Evolutionary conservation across 1,140 invertebrate genomes (phyloP), one percentile per base, ranked within the genome.

Genomic region (Aphidius gifuensis): DNA sequence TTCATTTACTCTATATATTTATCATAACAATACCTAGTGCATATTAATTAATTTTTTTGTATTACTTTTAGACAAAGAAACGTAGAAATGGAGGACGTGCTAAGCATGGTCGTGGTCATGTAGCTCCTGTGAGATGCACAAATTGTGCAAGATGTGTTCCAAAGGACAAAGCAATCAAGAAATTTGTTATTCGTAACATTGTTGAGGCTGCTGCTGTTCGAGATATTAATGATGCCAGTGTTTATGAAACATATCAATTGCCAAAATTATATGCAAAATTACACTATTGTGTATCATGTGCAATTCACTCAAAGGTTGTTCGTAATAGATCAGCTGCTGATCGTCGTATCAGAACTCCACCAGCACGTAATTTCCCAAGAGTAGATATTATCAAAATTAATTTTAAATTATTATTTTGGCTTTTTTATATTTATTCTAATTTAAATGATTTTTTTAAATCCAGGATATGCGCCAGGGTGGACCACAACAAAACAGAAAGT

Each of bases 141-240:
- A 99, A 99, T 81, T 99, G 98, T 84, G 96, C 96, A 48, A 87
- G 98, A 59, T 99, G 96, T 82, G 94, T 98, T 38, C 96, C 98
- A 21, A 99, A 99, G 82, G 98, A 99, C 80, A 99, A 99, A 78
- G 96, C 98, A 1, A 99, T 99, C 80, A 99, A 99, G 83, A 99
- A 99, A 80, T 99, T 99, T 82, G 97, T 99, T 55, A 99, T 99
- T 74, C 86, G 98, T 70, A 99, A 99, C 80, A 99, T 99, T 70
- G 97, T 99, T 5, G 98, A 99, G 85, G 97, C 97, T 57, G 97
- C 98, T 53, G 97, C 97, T 72, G 96, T 99, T 3, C 86, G 97
- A 75, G 98, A 99, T 84, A 99, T 99, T 72, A 94, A 94, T 71
- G 97, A 99, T 80, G 96, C 96, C 64, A 95, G 92, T 74, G 94